Conservation (phyloP, 2,113 vertebrate species). For the Salvelinus namaycush region DNA sequence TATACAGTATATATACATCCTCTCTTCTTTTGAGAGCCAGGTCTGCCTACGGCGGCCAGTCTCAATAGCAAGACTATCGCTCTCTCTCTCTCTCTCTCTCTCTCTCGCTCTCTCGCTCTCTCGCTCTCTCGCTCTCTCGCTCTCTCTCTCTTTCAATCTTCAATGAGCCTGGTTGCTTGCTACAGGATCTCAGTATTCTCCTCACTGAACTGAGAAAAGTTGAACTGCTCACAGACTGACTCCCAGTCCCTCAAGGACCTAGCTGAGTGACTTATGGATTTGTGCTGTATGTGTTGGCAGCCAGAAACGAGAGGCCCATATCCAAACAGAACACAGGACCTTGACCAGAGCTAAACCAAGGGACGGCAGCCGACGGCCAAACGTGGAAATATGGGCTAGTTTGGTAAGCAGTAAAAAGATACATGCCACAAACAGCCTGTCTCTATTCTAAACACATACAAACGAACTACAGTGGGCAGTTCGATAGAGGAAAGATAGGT, state of each 20-base stretch:
- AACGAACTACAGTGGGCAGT: slow-evolving; percentile 11
- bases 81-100: background rate
- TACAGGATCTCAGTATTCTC: slow-evolving; percentile 31
- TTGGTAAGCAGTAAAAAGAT: slow-evolving; percentile 31
- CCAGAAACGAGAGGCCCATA: slow-evolving; percentile 35
- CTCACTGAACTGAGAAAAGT: slow-evolving; percentile 28
- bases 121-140: too few species aligned
- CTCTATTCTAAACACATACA: slow-evolving; percentile 8
- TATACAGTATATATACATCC: too few species aligned
- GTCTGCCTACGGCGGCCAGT: too few species aligned
- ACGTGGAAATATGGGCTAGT: slow-evolving; percentile 38
- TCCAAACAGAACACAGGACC: slow-evolving; percentile 53
- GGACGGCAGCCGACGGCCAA: slow-evolving; percentile 38
- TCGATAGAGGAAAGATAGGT: background rate
- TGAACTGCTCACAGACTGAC: slow-evolving; percentile 14
- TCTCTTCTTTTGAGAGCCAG: too few species aligned
- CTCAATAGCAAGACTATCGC: background rate
- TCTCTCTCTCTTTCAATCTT: background rate
- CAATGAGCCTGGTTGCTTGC: background rate
- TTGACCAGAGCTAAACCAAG: slow-evolving; percentile 59
- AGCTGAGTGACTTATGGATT: slow-evolving; percentile 56
- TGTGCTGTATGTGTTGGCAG: slow-evolving; percentile 65
- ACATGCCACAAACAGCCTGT: slow-evolving; percentile 2
- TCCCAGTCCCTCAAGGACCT: slow-evolving; percentile 15
- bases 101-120: too few species aligned